A percentile compares a stretch with the other conserved stretches of the same genome.
Evolutionary conservation across 2,888 invertebrate species (phyloP).

Genomic region (Eugnorisma glareosa): DNA sequence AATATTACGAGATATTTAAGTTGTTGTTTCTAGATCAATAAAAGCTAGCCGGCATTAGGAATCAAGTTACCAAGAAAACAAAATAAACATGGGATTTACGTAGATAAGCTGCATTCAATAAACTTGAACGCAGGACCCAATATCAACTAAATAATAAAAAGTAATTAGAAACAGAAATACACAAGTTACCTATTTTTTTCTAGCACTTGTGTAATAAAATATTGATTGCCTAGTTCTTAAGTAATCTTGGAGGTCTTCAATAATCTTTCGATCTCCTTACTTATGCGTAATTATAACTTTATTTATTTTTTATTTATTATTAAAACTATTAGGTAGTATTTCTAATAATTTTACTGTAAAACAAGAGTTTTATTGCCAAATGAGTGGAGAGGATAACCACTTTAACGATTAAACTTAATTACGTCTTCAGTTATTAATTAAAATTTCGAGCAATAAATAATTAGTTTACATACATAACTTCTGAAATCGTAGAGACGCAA

Average conservation of each 20-base stretch:
- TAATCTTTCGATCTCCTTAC: constrained; percentile 6
- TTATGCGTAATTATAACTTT: constrained; percentile 8
- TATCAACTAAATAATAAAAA: constrained; percentile 47
- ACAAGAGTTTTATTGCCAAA: constrained; percentile 7
- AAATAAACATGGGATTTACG: constrained; percentile 3
- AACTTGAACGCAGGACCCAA: constrained; percentile 1
- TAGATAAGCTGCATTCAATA: constrained; percentile 24
- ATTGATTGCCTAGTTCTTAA: constrained; percentile 23
- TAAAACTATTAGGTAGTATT: constrained; percentile 9
- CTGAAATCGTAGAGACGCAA: background rate
- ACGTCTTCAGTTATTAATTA: background rate
- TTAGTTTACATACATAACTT: background rate
- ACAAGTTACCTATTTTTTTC: constrained; percentile 3
- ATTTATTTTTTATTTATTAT: background rate
- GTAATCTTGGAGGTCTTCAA: constrained; percentile 2
- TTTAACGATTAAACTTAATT: constrained; percentile 2
- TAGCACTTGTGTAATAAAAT: constrained; percentile 30
- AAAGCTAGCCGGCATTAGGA: constrained; percentile 2
- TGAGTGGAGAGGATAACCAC: background rate
- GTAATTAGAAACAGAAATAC: constrained; percentile 18
- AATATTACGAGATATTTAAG: background rate
- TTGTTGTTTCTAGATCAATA: background rate
- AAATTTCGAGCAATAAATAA: background rate
- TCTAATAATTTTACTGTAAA: constrained; percentile 1
- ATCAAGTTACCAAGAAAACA: background rate